Conservation (phyloP, 2,888 invertebrate species). For the Dione juno region DNA sequence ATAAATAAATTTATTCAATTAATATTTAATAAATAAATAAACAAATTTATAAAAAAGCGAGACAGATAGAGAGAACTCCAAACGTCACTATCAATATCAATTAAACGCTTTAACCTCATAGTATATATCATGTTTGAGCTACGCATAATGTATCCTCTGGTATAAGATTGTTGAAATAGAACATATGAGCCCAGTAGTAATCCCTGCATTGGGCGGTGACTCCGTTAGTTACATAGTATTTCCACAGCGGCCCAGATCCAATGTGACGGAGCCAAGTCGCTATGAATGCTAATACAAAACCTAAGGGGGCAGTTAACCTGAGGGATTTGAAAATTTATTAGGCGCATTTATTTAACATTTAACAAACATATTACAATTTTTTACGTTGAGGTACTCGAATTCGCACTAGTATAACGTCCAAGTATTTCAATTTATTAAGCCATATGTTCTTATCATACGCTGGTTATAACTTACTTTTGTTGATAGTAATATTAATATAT, state of each 20-base stretch:
- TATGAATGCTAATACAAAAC: neutral
- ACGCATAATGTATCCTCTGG: neutral
- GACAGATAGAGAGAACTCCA: no score
- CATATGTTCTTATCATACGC: no score
- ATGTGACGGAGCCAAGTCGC: slow-evolving; percentile 14
- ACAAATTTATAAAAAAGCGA: no score
- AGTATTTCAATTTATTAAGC: no score
- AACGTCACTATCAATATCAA: no score
- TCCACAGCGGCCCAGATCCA: slow-evolving; percentile 15
- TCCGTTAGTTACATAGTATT: neutral
- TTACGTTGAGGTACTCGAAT: no score
- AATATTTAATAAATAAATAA: no score
- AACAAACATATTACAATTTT: neutral
- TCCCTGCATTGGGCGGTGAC: neutral
- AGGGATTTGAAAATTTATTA: neutral
- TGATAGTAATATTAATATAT: no score
- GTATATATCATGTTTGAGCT: slow-evolving; percentile 2
- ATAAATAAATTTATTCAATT: no score
- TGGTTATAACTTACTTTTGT: no score
- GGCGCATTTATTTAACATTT: neutral
- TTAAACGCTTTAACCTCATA: no score
- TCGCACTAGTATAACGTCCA: no score
- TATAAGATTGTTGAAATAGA: neutral
- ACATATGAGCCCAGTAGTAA: neutral
- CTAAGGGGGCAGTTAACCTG: slow-evolving; percentile 13